phyloP scores from a whole-genome alignment of 2,888 invertebrate species.

The Himalopsyche anomala region DNA sequence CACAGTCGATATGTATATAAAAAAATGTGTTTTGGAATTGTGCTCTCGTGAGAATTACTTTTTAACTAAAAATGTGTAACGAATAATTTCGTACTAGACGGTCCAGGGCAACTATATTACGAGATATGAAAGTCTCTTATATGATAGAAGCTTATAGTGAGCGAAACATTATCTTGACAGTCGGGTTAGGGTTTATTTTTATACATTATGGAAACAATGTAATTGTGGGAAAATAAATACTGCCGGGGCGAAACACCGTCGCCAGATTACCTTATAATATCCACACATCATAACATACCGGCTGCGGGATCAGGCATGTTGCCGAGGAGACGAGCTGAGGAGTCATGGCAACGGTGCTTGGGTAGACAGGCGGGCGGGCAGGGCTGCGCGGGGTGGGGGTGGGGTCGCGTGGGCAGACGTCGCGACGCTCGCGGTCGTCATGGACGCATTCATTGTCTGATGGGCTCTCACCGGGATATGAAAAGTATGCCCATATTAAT shows the following conservation, averaged over 20 bases:
- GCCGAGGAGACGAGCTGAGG: conserved; percentile 20
- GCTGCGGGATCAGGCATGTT: background rate
- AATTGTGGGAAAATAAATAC: background rate
- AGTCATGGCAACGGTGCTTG: conserved; percentile 17
- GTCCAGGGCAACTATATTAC: conserved; percentile 61
- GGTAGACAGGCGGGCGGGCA: conserved; percentile 62
- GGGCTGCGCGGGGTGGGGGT: conserved; percentile 66
- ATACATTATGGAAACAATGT: background rate
- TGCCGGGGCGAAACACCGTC: background rate
- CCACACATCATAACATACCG: background rate
- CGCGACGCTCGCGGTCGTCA: conserved; percentile 19
- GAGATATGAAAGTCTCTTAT: too few species aligned
- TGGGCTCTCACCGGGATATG: too few species aligned
- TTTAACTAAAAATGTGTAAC: conserved; percentile 64
- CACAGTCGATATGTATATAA: too few species aligned
- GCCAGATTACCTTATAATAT: background rate
- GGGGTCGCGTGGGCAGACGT: conserved; percentile 10
- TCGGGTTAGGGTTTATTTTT: too few species aligned
- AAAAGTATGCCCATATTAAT: too few species aligned
- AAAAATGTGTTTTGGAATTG: too few species aligned
- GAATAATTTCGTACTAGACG: conserved; percentile 66
- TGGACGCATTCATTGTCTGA: background rate
- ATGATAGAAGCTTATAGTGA: too few species aligned
- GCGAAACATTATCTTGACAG: too few species aligned
- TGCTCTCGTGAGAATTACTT: too few species aligned